Base-by-base conservation (phyloP, 2,113 vertebrate species). In the Gambusia affinis region DNA sequence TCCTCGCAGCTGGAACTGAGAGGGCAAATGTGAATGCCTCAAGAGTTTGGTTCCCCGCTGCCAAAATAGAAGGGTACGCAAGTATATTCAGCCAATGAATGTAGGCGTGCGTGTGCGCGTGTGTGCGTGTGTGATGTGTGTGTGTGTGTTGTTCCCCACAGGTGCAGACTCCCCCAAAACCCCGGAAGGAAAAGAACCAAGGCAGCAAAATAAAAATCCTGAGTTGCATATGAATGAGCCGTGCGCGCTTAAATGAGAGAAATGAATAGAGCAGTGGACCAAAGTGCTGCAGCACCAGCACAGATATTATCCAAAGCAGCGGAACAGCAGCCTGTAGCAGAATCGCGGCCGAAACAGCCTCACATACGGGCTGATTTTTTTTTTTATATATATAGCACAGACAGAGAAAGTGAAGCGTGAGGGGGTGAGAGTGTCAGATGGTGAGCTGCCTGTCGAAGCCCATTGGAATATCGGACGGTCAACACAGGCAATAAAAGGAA, bases 181-280 rank as follows among this genome's bases (percentile, higher is more conserved):
- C 54, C 78, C 42, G 72, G 85, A 89, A 87, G 79, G 83, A 87
- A 82, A 72, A 76, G 70, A 80, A 87, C 80, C 73, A 60, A 83
- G 73, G 78, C 81, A 80, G 86, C 81, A 75, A 88, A 89, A 75
- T 75, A 81, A 72, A 76, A 82, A 67, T 83, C 81, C 51, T 78
- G 63, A 6, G 71, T 64, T 72, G 83, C 82, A 85, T 89, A 81
- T 77, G 57, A 91, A 92, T 91, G 85, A 92, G 88, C 64, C 54
- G 10, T 68, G 66, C 64, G 64, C 28, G 75, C 73, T 68, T 42
- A 73, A 72, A 82, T 73, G 74, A 81, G 70, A 33, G 64, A 76
- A 60, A 72, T 0, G 64, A 64, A 63, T 61, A 61, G 78, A 75
- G 71, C 0, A 5, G 77, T 69, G 77, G 51, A 70, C 28, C 3